Conservation (phyloP, 2,888 invertebrate species). For the Celastrina argiolus region DNA sequence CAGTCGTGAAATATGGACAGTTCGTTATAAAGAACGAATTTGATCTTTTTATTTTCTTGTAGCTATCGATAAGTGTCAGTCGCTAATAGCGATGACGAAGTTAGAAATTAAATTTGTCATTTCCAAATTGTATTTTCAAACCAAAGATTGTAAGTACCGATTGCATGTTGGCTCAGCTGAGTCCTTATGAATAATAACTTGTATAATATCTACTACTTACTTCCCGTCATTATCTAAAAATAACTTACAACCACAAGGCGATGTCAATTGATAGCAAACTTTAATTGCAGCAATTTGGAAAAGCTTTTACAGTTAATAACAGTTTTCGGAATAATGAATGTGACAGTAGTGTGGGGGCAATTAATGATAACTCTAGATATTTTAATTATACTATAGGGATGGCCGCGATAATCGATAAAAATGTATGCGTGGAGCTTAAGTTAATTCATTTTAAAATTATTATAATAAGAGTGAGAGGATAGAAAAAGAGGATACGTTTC, state of each 20-base stretch:
- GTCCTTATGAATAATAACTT: not conserved
- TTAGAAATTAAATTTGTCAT: too few relatives aligned
- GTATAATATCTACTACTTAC: not conserved
- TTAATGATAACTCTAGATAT: not conserved
- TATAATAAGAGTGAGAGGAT: too few relatives aligned
- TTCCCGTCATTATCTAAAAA: not conserved
- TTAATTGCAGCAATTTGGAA: not conserved
- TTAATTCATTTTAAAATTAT: not conserved
- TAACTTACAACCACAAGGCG: not conserved
- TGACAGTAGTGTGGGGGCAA: not conserved
- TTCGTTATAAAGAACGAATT: too few relatives aligned
- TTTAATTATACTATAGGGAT: conserved; percentile 1
- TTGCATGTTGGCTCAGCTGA: too few relatives aligned
- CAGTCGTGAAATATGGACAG: too few relatives aligned
- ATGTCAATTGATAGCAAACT: not conserved
- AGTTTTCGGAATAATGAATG: not conserved
- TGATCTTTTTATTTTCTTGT: too few relatives aligned
- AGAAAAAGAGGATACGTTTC: too few relatives aligned
- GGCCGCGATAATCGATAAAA: not conserved
- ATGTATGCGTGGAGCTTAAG: not conserved
- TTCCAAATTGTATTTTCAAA: too few relatives aligned
- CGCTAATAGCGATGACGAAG: too few relatives aligned
- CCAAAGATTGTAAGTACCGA: too few relatives aligned
- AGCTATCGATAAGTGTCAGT: too few relatives aligned
- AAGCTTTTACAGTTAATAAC: not conserved